Evolutionary conservation across 1,140 invertebrate genomes (phyloP), one percentile per base, ranked within the genome.

Genomic region (Magallana angulata): DNA sequence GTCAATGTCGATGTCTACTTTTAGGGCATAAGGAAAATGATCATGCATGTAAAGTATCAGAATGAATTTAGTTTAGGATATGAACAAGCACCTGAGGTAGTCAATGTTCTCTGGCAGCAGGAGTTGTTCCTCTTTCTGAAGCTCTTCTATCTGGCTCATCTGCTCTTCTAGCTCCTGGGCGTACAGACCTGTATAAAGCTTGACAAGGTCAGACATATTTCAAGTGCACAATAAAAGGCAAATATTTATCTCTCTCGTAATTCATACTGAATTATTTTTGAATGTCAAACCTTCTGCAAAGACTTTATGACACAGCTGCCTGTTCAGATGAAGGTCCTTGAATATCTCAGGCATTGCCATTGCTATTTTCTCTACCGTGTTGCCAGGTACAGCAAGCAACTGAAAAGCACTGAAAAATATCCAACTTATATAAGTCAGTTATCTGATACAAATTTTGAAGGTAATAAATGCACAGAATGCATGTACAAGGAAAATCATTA

Each of bases 81-180:
- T 48, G 24, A 24, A 24, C 24, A 48, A 48, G 36, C 95, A 97
- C 95, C 95, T 95, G 91, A 95, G 95, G 94, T 97, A 98, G 94
- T 98, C 96, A 87, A 98, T 95, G 94, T 97, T 94, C 0, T 94
- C 90, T 0, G 97, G 97, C 90, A 98, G 96, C 6, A 95, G 88
- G 30, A 98, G 93, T 85, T 95, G 92, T 92, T 98, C 97, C 91
- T 98, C 96, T 88, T 96, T 95, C 87, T 95, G 94, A 7, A 98
- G 95, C 93, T 97, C 96, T 14, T 96, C 95, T 12, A 98, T 96
- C 92, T 97, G 96, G 14, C 95, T 91, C 56, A 95, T 91, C 91
- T 98, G 97, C 85, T 96, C 94, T 11, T 93, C 90, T 18, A 97
- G 94, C 62, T 96, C 95, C 87, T 91, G 68, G 18, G 95, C 95